Evolutionary conservation across 2,797 vertebrate species (phyloP).

Genomic region (Peromyscus aztecus): DNA sequence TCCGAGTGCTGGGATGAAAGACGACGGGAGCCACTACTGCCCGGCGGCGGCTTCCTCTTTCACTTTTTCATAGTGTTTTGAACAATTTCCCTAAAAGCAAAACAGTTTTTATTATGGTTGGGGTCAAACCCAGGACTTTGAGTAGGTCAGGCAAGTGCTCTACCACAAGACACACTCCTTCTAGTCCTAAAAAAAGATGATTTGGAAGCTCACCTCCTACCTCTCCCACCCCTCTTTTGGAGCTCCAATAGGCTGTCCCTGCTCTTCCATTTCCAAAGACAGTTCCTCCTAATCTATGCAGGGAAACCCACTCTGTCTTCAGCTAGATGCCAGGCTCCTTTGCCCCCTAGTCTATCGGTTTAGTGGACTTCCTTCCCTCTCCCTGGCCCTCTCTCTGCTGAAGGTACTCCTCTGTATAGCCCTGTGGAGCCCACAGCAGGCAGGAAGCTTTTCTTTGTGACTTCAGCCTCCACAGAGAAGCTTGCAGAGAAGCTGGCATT

Average conservation of each 20-base stretch:
- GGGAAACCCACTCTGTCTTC: neutral
- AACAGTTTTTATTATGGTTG: neutral
- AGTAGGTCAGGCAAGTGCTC: neutral
- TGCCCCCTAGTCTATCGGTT: neutral
- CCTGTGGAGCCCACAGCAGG: neutral
- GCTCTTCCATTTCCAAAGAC: neutral
- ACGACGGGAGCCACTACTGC: rapidly evolving
- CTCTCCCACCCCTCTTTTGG: neutral
- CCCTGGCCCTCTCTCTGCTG: neutral
- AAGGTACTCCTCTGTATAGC: neutral
- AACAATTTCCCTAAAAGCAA: neutral
- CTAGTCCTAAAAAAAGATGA: neutral
- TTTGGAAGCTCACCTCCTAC: neutral
- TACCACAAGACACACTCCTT: neutral
- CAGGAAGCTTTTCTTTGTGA: neutral
- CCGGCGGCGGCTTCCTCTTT: neutral
- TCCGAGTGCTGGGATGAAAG: neutral
- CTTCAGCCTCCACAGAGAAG: neutral
- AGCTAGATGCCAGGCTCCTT: neutral
- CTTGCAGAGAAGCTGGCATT: neutral
- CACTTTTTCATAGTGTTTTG: neutral
- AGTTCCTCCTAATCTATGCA: neutral
- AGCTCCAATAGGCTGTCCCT: neutral
- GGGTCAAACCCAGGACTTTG: neutral
- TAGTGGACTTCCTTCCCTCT: neutral